phyloP scores from a whole-genome alignment of 2,888 invertebrate species.

The Epirrita christyi region DNA sequence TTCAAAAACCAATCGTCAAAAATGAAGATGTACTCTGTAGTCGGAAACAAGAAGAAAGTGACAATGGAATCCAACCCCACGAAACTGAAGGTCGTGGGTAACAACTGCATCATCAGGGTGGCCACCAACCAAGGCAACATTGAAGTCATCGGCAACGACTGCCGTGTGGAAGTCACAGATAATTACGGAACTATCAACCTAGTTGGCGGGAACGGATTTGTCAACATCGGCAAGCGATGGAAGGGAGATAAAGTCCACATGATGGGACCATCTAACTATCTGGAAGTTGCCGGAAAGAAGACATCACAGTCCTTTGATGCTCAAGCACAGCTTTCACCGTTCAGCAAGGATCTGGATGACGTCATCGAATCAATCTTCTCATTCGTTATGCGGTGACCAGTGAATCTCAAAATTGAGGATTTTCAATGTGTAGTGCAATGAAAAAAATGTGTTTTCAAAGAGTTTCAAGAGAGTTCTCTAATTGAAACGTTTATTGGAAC shows the following conservation, averaged over 20 bases:
- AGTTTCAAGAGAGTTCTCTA: background rate
- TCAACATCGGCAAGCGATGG: slow-evolving; percentile 64
- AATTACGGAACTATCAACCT: slow-evolving; percentile 70
- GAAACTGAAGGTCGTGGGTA: slow-evolving; percentile 72
- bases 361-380: slow-evolving; percentile 78
- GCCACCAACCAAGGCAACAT: slow-evolving; percentile 70
- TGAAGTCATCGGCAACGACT: slow-evolving; percentile 79
- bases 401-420: slow-evolving; percentile 17
- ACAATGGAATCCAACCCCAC: slow-evolving; percentile 74
- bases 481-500: background rate
- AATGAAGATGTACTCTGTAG: slow-evolving; percentile 77
- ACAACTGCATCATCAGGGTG: slow-evolving; percentile 71
- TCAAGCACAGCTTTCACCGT: slow-evolving; percentile 75
- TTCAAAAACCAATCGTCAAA: slow-evolving; percentile 40
- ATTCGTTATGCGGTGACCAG: slow-evolving; percentile 75
- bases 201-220: slow-evolving; percentile 69
- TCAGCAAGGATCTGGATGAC: slow-evolving; percentile 78
- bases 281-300: slow-evolving; percentile 73
- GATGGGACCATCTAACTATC: slow-evolving; percentile 64
- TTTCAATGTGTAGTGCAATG: slow-evolving; percentile 32
- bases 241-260: slow-evolving; percentile 69
- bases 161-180: slow-evolving; percentile 67
- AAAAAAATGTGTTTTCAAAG: slow-evolving; percentile 3
- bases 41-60: slow-evolving; percentile 80
- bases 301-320: slow-evolving; percentile 63